Base-by-base conservation (phyloP, 1,140 invertebrate genomes). In the Archegozetes longisetosus region DNA sequence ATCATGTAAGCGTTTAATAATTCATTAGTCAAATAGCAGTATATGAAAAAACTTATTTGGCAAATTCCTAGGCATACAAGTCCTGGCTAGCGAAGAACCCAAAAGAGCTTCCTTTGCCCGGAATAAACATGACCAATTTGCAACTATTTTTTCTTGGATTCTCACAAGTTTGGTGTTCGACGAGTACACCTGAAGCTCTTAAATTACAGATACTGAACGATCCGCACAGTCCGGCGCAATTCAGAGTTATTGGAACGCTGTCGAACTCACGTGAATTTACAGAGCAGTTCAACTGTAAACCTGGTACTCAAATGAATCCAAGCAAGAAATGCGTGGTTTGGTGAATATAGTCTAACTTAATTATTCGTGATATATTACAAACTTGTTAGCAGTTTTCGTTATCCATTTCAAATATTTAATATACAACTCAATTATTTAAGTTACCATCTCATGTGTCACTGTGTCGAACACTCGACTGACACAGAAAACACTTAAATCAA, bases 91-190 rank as follows among this genome's bases (percentile, higher is more conserved):
- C 61, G 23, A 65, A 68, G 47, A 66, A 75, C 66, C 72, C 71
- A 53, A 74, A 77, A 66, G 78, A 82, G 53, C 67, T 77, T 26
- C 75, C 80, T 13, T 73, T 92, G 22, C 88, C 90, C 0, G 89
- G 87, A 3, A 71, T 93, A 2, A 81, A 84, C 66, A 73, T 88
- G 29, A 87, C 83, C 1, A 86, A 91, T 71, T 76, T 82, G n/a
- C 88, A 93, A 70, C 74, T 93, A 46, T 95, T 95, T 71, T 95
- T 93, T 67, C 74, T 95, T 17, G 86, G 86, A 32, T 94, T 92
- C 72, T 86, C 88, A 26, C 88, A 92, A 80, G 67, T 70, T 17
- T 69, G 67, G 68, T 68, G 67, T 54, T 66, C 64, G 2, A 57
- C 62, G 0, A 66, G 61, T 24, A 68, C 67, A 6, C 66, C 64